Evolutionary conservation across 2,888 invertebrate genomes (phyloP), one percentile per base, ranked within the genome.

Genomic region (Chloromyia formosa): DNA sequence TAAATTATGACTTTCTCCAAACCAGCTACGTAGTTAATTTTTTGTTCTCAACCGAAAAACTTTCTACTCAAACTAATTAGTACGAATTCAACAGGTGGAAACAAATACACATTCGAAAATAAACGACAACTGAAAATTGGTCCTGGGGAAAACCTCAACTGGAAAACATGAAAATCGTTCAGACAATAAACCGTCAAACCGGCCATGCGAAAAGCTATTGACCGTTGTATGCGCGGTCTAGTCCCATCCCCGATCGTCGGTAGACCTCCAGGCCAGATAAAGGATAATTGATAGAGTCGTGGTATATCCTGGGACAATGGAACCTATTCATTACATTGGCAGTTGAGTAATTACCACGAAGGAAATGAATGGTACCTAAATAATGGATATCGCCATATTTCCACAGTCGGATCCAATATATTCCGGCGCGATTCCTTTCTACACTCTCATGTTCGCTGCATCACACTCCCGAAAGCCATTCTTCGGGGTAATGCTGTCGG

Each of bases 321-420:
- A 56, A 20, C 56, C 71, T 35, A 71, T 71, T 40, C 71, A 71
- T 71, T 71, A 71, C 58, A 71, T 40, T 35, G 71, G 71, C 71
- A 71, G 56, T 40, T 58, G 71, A 71, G 71, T 71, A 42, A 71
- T 71, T 71, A 71, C 71, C 58, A 71, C 71, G 58, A 40, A 56
- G 56, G 56, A 71, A 71, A 71, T 71, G 71, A 71, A 71, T 71
- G 35, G 56, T 35, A 58, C 58, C 42, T 58, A 58, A 58, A 71
- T 71, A 71, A 71, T 56, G 58, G 42, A 71, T 71, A 40, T 42
- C 22, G 18, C 66, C 53, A 35, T n/a, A 58, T 35, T 35, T 35
- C 40, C 40, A 23, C 18, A 20, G 10, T 16, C 20, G 10, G 2
- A n/a, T 23, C 60, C 56, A 22, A 60, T 60, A 27, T 23, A 60